Evolutionary conservation across 2,797 vertebrate species (phyloP).

Genomic region (Cuculus canorus): DNA sequence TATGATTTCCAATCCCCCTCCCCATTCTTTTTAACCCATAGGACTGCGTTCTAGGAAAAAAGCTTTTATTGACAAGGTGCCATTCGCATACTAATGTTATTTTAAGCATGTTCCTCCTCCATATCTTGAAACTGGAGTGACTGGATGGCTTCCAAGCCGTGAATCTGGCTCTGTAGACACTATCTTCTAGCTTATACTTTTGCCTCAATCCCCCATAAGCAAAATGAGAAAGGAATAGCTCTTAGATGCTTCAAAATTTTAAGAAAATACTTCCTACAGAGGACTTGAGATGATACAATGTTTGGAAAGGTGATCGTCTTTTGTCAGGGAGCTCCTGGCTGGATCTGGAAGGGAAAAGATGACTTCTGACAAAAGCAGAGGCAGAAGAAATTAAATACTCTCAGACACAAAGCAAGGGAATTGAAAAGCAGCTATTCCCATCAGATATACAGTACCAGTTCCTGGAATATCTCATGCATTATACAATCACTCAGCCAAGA

Average conservation of each 20-base stretch:
- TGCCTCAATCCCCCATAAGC: not conserved
- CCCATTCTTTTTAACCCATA: accelerated
- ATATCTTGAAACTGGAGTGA: not conserved
- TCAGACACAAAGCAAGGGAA: not conserved
- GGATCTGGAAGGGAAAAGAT: not conserved
- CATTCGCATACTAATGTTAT: not conserved
- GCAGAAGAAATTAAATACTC: not conserved
- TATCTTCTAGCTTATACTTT: not conserved
- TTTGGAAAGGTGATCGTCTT: not conserved
- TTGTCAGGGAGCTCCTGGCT: not conserved
- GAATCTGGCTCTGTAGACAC: not conserved
- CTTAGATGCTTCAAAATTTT: not conserved
- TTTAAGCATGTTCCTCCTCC: not conserved
- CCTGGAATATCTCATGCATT: not conserved
- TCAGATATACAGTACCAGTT: not conserved
- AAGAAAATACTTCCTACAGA: not conserved
- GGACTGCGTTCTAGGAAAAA: not conserved
- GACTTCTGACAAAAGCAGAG: not conserved
- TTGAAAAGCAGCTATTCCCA: not conserved
- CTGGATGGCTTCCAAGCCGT: not conserved
- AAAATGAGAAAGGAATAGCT: not conserved
- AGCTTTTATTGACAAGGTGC: not conserved
- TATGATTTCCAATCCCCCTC: too few species aligned
- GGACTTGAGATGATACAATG: not conserved
- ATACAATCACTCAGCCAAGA: not conserved